A percentile compares a stretch with the other conserved stretches of the same genome.
These are phyloP conservation scores for Pristionchus arcanus DNA, from an alignment of 2,888 invertebrate genomes.

Conservation along the genomic window DNA sequence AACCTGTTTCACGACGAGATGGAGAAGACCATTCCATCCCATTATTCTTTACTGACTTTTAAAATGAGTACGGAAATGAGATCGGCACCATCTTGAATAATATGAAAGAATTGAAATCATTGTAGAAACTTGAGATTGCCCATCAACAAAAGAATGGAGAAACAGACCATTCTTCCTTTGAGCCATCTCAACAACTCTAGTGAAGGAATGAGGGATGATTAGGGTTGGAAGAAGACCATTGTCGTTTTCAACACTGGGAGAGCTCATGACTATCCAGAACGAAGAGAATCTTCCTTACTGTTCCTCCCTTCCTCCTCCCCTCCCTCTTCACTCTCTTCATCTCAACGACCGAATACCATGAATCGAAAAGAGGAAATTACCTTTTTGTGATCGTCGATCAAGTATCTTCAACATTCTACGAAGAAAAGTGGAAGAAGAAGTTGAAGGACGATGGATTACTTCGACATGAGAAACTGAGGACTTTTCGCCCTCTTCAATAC, in stretches of 20 bases:
- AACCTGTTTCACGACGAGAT: background rate
- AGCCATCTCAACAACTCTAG: background rate
- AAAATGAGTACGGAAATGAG: background rate
- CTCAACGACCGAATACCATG: conserved; percentile 5
- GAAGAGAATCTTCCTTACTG: background rate
- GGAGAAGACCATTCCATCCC: background rate
- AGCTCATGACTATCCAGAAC: background rate
- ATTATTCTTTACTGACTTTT: background rate
- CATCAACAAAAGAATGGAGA: background rate
- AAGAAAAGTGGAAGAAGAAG: conserved; percentile 6
- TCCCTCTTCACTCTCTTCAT: background rate
- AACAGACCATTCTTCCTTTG: background rate
- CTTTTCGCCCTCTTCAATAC: conserved; percentile 20
- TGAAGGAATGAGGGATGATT: conserved; percentile 9
- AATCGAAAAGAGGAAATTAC: conserved; percentile 29
- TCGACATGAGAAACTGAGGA: background rate
- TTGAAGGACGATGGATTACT: background rate
- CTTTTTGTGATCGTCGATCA: conserved; percentile 12
- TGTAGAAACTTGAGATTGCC: background rate
- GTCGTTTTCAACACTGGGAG: background rate
- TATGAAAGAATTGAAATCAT: background rate
- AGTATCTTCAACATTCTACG: conserved; percentile 29
- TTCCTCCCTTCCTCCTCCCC: background rate
- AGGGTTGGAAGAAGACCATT: background rate
- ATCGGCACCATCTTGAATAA: background rate